Conservation (phyloP, 2,888 invertebrate species). For the Catotricha subobsoleta region DNA sequence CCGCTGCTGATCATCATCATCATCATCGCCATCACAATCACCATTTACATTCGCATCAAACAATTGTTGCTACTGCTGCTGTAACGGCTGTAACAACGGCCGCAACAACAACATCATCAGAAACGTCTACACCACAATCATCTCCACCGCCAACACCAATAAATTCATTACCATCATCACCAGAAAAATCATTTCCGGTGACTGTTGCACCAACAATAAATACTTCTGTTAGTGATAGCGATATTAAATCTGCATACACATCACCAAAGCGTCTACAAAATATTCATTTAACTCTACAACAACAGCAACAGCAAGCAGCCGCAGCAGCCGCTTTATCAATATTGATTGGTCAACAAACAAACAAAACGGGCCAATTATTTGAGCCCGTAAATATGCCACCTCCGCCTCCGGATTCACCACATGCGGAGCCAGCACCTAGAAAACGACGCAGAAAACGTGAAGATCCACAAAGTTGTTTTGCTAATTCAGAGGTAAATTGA, state of each 20-base stretch:
- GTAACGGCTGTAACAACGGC: neutral
- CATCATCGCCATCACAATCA: too few relatives aligned
- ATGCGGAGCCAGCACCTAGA: constrained; percentile 35
- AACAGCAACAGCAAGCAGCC: neutral
- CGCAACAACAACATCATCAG: constrained; percentile 3
- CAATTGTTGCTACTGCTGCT: neutral
- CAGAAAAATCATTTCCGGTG: too few relatives aligned
- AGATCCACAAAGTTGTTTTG: constrained; percentile 39
- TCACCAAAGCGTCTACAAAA: constrained; percentile 1
- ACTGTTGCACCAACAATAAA: too few relatives aligned
- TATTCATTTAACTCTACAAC: too few relatives aligned
- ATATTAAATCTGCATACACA: neutral
- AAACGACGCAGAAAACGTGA: constrained; percentile 44
- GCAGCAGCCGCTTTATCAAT: neutral
- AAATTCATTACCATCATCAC: constrained; percentile 1
- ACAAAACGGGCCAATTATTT: constrained; percentile 7
- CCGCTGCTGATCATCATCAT: too few relatives aligned
- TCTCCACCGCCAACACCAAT: neutral
- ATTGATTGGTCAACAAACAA: constrained; percentile 8
- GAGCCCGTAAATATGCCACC: constrained; percentile 28
- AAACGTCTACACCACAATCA: constrained; percentile 6
- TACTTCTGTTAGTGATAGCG: too few relatives aligned
- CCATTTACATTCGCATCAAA: too few relatives aligned
- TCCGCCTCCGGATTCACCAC: constrained; percentile 34
- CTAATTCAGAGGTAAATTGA: constrained; percentile 24